Base-by-base conservation (phyloP, 2,113 vertebrate genomes). In the Macrotus californicus region DNA sequence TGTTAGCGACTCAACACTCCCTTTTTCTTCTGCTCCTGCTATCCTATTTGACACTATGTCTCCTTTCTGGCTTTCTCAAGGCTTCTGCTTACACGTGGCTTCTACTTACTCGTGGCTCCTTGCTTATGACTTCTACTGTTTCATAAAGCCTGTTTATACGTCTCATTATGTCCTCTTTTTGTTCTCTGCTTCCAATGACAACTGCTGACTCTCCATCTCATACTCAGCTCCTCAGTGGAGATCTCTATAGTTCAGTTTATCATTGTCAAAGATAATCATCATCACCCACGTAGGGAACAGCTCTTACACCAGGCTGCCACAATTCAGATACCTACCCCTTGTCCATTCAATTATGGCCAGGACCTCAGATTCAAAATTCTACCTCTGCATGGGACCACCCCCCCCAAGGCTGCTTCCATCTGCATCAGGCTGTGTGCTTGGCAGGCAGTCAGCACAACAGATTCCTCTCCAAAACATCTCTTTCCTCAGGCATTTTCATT, bases 401-500 rank as follows among this genome's bases (percentile, higher is more conserved):
- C 12, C 59, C 90, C 18, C 1, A 88, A 56, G 43, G 43, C 52
- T 91, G 29, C 36, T 83, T 91, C 70, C 43, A 72, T 43, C 81
- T 34, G 21, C 29, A 79, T 26, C 69, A 94, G 82, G 83, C 91
- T 94, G 31, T 19, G 16, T 50, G 43, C 39, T 94, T 96, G 94
- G 86, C 94, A 94, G 82, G 15, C 82, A 83, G 21, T 70, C 77
- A 94, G 69, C 89, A 91, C 82, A 80, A 93, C 69, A 95, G 54
- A 96, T 89, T 94, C 86, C 50, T 67, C 73, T 69, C 64, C 43
- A 86, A 95, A 96, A 75, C 89, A 89, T 94, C 77, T 82, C 73
- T 97, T 94, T 96, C 87, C 24, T 91, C 14, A 7, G 94, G 89
- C 93, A 94, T 92, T 82, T 94, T 94, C 46, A 94, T 89, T 95